phyloP scores from a whole-genome alignment of 2,113 vertebrate genomes.

The Rattus norvegicus region GRCr8 NC_086020.1:121711001-121711500 shows the following conservation, averaged over 20 bases:
- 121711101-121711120: background rate
- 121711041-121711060: background rate
- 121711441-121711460: background rate
- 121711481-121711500: conserved; percentile 32
- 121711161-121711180: background rate
- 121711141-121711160: background rate
- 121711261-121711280: background rate
- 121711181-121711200: background rate
- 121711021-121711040: background rate
- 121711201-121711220: background rate
- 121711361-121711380: background rate
- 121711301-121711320: background rate
- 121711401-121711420: background rate
- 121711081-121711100: background rate
- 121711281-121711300: background rate
- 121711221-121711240: background rate
- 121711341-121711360: background rate
- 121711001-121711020: background rate
- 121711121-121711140: background rate
- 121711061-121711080: background rate
- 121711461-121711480: conserved; percentile 2
- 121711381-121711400: background rate
- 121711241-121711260: background rate
- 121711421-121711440: background rate
- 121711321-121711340: background rate